Evolutionary conservation across 2,113 vertebrate genomes (phyloP).

Genomic region (Choloepus hoffmanni): DNA sequence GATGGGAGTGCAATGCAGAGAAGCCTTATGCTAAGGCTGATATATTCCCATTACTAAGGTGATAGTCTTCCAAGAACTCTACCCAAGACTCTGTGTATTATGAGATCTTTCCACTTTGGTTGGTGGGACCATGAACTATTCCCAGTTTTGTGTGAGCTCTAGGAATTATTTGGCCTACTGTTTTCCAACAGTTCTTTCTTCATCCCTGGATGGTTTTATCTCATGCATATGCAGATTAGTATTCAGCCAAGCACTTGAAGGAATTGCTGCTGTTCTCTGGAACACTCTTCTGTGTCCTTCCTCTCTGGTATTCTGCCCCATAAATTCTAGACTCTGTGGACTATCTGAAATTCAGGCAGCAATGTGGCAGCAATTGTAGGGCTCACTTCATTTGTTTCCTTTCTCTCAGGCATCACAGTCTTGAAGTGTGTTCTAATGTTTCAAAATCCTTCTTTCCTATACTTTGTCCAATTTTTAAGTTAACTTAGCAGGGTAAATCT

Average conservation of each 20-base stretch:
- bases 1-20: not conserved
- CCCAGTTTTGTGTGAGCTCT: not conserved
- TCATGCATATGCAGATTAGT: not conserved
- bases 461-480: constrained; percentile 36
- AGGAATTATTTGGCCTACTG: not conserved
- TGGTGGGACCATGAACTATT: not conserved
- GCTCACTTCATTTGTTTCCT: not conserved
- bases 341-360: not conserved
- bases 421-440: constrained; percentile 13
- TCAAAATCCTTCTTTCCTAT: not conserved
- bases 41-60: not conserved
- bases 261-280: not conserved
- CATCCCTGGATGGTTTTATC: not conserved
- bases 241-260: not conserved
- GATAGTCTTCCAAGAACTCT: not conserved
- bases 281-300: not conserved
- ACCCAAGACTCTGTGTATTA: not conserved
- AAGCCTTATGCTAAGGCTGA: not conserved
- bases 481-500: not conserved
- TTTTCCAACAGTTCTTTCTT: constrained; percentile 12
- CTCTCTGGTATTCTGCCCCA: not conserved
- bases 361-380: not conserved
- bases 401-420: not conserved
- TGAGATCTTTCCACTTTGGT: not conserved
- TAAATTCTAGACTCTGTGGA: not conserved